Base-by-base conservation (phyloP, 2,888 invertebrate genomes). In the Chalcosyrphus nemorum region DNA sequence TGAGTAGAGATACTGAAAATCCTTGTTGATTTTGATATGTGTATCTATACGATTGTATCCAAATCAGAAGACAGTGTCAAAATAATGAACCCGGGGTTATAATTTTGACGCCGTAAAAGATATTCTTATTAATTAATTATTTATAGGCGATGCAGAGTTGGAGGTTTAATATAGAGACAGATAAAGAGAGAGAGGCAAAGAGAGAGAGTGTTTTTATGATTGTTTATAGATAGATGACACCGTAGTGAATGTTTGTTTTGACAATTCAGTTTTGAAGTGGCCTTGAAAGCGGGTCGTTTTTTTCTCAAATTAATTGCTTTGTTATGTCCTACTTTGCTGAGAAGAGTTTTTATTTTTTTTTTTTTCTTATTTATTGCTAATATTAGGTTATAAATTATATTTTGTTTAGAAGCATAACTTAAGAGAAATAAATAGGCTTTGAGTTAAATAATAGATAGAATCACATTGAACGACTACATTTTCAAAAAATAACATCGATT, bases 61-160 rank as follows among this genome's bases (percentile, higher is more conserved):
- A 91, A 91, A 91, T 91, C 91, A 91, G 91, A 91, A 91, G 91
- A 91, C 91, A 91, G 91, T 91, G 91, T 91, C 91, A 91, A 91
- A 91, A 91, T 89, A 91, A 91, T 90, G 91, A 89, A 91, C 91
- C 91, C 91, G 89, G 86, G 87, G 88, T 88, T 32, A 84, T 65
- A 74, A 81, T 86, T 86, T 86, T 86, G 86, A 86, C 86, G 86
- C 86, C 86, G 86, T 71, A 43, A 50, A 17, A 43, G 47, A 52
- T 68, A 27, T 19, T 21, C 19, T 15, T 47, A 27, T 47, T 35
- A n/a, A n/a, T 32, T 29, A 32, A 32, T 32, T 32, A 5, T 32
- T 32, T n/a, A 11, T 15, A 77, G 59, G 66, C 77, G 72, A 82
- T 82, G 71, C 65, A 47, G 71, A 71, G 56, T 29, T 24, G 32